Evolutionary conservation across 2,113 vertebrate species (phyloP).

Genomic region (Lucifuga dentata): DNA sequence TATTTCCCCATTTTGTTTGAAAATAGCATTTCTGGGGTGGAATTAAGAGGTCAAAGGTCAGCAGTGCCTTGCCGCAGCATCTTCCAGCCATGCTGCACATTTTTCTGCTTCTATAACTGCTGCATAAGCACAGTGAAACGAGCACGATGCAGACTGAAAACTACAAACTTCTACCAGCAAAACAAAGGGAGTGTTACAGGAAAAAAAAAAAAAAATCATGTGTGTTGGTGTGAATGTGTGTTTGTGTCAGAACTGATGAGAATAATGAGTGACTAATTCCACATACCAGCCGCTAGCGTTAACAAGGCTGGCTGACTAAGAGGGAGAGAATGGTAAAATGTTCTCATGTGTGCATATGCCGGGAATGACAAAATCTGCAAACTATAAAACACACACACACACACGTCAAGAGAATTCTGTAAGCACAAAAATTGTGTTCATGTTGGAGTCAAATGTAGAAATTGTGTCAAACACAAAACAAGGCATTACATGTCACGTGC

Average conservation of each 20-base stretch:
- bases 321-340: constrained; percentile 65
- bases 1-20: constrained; percentile 4
- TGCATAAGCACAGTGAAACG: constrained; percentile 50
- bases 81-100: constrained; percentile 38
- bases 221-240: constrained; percentile 49
- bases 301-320: constrained; percentile 65
- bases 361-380: constrained; percentile 38
- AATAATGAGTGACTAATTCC: constrained; percentile 76
- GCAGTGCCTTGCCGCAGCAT: constrained; percentile 45
- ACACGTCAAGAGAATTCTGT: neutral
- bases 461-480: constrained; percentile 67
- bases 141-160: constrained; percentile 35
- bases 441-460: constrained; percentile 45
- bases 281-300: constrained; percentile 63
- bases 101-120: constrained; percentile 48
- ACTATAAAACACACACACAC: constrained; percentile 28
- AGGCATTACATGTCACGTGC: constrained; percentile 56
- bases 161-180: constrained; percentile 50
- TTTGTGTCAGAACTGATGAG: constrained; percentile 66
- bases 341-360: constrained; percentile 47
- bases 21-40: constrained; percentile 36
- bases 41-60: constrained; percentile 52
- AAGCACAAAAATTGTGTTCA: constrained; percentile 11
- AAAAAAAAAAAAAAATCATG: constrained; percentile 37
- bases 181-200: constrained; percentile 63